phyloP scores from a whole-genome alignment of 37 sponge, comb jelly and placozoan species.

The Crambe crambe region DNA sequence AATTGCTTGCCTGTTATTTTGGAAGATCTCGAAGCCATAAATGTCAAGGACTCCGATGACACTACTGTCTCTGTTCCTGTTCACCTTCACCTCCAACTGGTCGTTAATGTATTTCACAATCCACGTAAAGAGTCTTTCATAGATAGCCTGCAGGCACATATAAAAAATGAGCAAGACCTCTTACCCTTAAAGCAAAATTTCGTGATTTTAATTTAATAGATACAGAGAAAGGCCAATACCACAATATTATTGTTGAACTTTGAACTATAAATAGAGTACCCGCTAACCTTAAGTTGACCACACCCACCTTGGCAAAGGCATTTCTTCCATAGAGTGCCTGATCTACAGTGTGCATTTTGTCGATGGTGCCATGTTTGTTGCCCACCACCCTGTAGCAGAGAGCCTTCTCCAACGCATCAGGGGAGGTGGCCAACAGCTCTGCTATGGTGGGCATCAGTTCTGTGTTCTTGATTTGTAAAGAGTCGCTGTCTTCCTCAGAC shows the following conservation, averaged over 20 bases:
- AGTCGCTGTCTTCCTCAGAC: conserved; percentile 16
- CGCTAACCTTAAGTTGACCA: background rate
- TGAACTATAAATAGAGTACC: too few relatives aligned
- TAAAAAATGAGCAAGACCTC: background rate
- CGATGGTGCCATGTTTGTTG: conserved; percentile 37
- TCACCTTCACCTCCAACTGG: conserved; percentile 55
- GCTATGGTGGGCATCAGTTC: conserved; percentile 23
- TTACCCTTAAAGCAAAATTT: too few relatives aligned
- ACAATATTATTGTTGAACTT: too few relatives aligned
- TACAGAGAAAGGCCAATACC: too few relatives aligned
- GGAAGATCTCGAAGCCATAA: conserved; percentile 86
- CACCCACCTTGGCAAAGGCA: conserved; percentile 80
- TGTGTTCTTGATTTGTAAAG: background rate
- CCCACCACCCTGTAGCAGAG: conserved; percentile 51
- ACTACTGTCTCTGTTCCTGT: conserved; percentile 8
- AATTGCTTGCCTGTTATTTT: conserved; percentile 57
- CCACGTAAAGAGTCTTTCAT: conserved; percentile 79
- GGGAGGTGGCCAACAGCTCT: conserved; percentile 22
- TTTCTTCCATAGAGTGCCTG: conserved; percentile 64
- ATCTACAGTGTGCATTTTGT: conserved; percentile 51
- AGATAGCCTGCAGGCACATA: conserved; percentile 55
- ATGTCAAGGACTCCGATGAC: conserved; percentile 89
- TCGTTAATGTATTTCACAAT: conserved; percentile 67
- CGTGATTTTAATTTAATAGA: too few relatives aligned
- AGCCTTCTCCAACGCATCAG: conserved; percentile 36